phyloP scores from a whole-genome alignment of 2,797 vertebrate species.

The Enteromius afrohamiltoni region DNA sequence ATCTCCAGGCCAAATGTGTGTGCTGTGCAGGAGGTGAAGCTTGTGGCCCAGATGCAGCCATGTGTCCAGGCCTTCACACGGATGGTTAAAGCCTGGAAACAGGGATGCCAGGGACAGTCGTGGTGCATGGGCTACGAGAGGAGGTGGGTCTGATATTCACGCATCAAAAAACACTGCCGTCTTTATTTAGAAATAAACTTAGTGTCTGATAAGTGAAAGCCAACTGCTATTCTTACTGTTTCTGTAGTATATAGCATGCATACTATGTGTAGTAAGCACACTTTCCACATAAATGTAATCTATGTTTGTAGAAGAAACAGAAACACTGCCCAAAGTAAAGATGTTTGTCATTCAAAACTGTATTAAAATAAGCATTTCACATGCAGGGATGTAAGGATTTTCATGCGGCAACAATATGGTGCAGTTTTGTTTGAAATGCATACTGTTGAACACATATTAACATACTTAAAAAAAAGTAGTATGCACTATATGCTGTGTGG shows the following conservation, averaged over 20 bases:
- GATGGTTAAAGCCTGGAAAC: conserved; percentile 85
- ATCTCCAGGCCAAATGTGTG: conserved; percentile 90
- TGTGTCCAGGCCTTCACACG: conserved; percentile 84
- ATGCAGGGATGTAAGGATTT: neutral
- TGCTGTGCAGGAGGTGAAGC: conserved; percentile 77
- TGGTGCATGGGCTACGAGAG: conserved; percentile 88
- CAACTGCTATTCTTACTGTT: neutral
- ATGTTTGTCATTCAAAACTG: neutral
- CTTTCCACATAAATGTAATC: neutral
- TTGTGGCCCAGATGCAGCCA: conserved; percentile 86
- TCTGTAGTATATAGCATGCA: neutral
- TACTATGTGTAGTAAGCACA: neutral
- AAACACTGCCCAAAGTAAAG: neutral
- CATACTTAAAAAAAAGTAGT: neutral
- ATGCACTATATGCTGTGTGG: neutral
- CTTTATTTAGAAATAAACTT: neutral
- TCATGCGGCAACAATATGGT: neutral
- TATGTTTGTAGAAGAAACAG: too few relatives aligned
- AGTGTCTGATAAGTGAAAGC: neutral
- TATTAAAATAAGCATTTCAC: neutral
- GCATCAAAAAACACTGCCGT: neutral
- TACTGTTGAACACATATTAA: neutral
- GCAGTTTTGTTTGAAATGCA: neutral
- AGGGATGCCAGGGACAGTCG: conserved; percentile 80
- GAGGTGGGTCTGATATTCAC: conserved; percentile 78